Percentiles rank a stretch among this genome's conserved stretches.
These are phyloP conservation scores for Chamaea fasciata DNA, from an alignment of 2,113 vertebrate species.

Conservation along the genomic window DNA sequence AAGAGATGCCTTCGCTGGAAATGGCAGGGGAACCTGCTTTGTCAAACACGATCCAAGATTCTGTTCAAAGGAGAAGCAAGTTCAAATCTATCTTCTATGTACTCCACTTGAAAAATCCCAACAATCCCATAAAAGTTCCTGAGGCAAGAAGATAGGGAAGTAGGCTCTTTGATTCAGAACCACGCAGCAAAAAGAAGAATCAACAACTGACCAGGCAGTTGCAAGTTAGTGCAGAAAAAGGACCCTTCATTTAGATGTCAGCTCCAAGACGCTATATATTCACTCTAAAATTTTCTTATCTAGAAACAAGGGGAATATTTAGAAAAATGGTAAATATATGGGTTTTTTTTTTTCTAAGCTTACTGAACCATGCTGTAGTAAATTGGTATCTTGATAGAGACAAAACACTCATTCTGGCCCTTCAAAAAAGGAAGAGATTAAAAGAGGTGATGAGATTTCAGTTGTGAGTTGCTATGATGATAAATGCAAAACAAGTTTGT, in stretches of 20 bases:
- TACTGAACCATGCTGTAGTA: background rate
- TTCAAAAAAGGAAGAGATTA: background rate
- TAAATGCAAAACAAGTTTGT: constrained; percentile 8
- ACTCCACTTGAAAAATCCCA: background rate
- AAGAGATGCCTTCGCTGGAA: background rate
- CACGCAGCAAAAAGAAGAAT: background rate
- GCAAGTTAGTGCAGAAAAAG: background rate
- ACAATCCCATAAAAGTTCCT: rapidly evolving
- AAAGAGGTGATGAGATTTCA: background rate
- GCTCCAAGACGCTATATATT: background rate
- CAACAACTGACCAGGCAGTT: rapidly evolving
- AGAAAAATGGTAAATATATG: background rate
- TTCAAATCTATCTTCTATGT: background rate
- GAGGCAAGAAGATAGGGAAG: background rate
- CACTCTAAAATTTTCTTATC: background rate
- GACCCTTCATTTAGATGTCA: background rate
- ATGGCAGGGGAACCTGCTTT: background rate
- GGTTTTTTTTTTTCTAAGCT: background rate
- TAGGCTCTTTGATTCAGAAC: background rate
- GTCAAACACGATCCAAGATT: background rate
- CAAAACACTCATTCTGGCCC: background rate
- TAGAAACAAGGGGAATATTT: background rate
- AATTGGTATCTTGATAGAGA: background rate
- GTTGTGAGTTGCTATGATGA: background rate
- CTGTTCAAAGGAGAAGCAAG: background rate